Percentiles rank a stretch among this genome's conserved stretches.
Evolutionary conservation across 2,113 vertebrate genomes (phyloP).

Genomic region (Tinamus guttatus): DNA sequence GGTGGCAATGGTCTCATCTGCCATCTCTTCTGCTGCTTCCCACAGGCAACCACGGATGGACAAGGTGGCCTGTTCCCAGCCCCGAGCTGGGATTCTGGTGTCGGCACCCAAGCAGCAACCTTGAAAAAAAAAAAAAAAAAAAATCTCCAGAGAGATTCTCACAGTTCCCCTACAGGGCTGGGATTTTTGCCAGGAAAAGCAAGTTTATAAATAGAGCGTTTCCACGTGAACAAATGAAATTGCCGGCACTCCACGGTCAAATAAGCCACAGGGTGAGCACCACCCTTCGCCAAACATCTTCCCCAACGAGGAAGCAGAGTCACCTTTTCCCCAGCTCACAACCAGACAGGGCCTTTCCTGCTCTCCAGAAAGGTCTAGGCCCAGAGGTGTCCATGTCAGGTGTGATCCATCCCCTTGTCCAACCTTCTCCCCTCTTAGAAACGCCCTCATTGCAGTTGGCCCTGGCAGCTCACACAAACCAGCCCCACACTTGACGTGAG

Average conservation of each 20-base stretch:
- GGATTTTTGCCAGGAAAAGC: conserved; percentile 59
- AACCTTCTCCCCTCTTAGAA: not conserved
- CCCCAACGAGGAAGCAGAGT: not conserved
- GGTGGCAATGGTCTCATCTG: fast-evolving
- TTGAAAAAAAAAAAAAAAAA: not conserved
- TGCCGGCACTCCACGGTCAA: conserved; percentile 6
- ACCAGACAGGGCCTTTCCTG: not conserved
- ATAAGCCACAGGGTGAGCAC: not conserved
- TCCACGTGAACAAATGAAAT: conserved; percentile 22
- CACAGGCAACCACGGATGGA: fast-evolving
- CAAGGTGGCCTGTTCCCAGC: not conserved
- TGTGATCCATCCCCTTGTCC: not conserved
- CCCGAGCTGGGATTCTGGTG: not conserved
- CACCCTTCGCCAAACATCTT: not conserved
- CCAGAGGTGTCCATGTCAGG: not conserved
- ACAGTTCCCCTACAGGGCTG: conserved; percentile 50
- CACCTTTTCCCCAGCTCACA: not conserved
- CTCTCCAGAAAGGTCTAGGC: not conserved
- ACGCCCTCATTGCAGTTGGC: not conserved
- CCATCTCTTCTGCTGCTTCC: not conserved
- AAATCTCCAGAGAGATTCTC: not conserved
- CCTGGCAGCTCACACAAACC: not conserved
- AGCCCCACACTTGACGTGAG: not conserved
- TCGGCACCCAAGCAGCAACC: not conserved
- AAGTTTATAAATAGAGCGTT: conserved; percentile 68